A percentile compares a stretch with the other conserved stretches of the same genome.
phyloP scores from a whole-genome alignment of 30 jellyfish, hydroid and myxozoan species.

The Chironex yamaguchii region DNA sequence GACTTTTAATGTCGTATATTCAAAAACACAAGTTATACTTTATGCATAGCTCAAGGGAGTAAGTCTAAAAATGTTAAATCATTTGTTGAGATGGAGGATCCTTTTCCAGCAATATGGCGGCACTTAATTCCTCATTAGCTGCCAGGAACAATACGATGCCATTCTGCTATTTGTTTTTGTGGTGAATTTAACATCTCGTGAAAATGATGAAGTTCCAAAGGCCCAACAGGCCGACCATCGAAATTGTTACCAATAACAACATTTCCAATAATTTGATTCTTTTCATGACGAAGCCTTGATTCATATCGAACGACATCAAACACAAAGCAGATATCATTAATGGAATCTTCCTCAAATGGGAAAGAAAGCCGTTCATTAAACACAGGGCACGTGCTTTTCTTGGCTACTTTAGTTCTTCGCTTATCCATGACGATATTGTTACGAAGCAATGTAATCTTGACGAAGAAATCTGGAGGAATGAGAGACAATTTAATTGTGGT shows the following conservation, averaged over 20 bases:
- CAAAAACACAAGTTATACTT: too few species aligned
- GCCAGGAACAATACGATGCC: conserved; percentile 83
- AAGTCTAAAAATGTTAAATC: too few species aligned
- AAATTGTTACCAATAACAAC: conserved; percentile 83
- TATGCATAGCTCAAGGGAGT: too few species aligned
- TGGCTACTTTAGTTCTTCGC: conserved; percentile 83
- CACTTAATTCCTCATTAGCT: too few species aligned
- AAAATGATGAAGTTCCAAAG: conserved; percentile 88
- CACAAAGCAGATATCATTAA: conserved; percentile 74
- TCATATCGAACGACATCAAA: conserved; percentile 88
- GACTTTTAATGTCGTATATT: too few species aligned
- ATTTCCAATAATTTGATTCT: conserved; percentile 55
- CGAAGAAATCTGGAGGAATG: conserved; percentile 83
- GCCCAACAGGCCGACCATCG: conserved; percentile 70
- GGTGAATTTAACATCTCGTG: conserved; percentile 92
- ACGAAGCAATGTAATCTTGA: conserved; percentile 78
- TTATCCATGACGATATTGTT: conserved; percentile 78
- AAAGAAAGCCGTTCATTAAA: conserved; percentile 87
- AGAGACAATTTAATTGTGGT: too few species aligned
- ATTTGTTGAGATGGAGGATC: too few species aligned
- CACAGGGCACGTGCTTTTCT: conserved; percentile 88
- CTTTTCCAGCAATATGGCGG: neutral
- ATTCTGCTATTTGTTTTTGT: conserved; percentile 89
- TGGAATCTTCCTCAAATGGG: conserved; percentile 83
- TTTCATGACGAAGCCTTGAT: conserved; percentile 82